Base-by-base conservation (phyloP, 2,797 vertebrate species). In the Clarias platycephalus region DNA sequence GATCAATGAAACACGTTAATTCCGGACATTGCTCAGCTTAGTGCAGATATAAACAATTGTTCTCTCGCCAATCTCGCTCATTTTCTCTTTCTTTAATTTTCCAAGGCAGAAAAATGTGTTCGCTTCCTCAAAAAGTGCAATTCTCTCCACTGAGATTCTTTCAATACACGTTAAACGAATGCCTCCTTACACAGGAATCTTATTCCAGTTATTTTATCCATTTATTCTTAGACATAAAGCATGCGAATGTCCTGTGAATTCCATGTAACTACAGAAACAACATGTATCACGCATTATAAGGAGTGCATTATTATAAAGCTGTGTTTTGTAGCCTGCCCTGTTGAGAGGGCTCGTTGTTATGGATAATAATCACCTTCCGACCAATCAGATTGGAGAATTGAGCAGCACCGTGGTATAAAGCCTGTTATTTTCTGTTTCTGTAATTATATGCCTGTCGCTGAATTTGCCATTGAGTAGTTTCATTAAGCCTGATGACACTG, bases 401-500 rank as follows among this genome's bases (percentile, higher is more conserved):
- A 28, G 20, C 31, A 64, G 62, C 2, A 5, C 62, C 20, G 58
- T 18, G 58, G 31, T 40, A 40, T 63, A 26, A 44, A 78, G 37
- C 63, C 84, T 62, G n/a, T 71, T 79, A 79, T 86, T 77, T 76
- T 53, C 60, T 49, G 66, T 34, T 78, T 82, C 63, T 62, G 34
- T 82, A 75, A 85, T 85, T 85, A 67, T 78, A 28, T 55, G 60
- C 63, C 49, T 10, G 62, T 53, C 24, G 26, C 76, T 57, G 68
- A 70, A 80, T 80, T 67, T 34, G 60, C 67, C 60, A 75, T 83
- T 80, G 58, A 75, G 81, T n/a, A 80, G 76, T 63, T 75, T 76
- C 49, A 34, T 67, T 67, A 60, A 75, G 49, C 60, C 40, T 83
- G 67, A 83, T 83, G 82, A 28, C 20, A 60, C 75, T 80, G 44